Percentiles rank a stretch among this genome's conserved stretches.
Evolutionary conservation across 2,888 invertebrate genomes (phyloP).

Genomic region (Entomobrya proxima): DNA sequence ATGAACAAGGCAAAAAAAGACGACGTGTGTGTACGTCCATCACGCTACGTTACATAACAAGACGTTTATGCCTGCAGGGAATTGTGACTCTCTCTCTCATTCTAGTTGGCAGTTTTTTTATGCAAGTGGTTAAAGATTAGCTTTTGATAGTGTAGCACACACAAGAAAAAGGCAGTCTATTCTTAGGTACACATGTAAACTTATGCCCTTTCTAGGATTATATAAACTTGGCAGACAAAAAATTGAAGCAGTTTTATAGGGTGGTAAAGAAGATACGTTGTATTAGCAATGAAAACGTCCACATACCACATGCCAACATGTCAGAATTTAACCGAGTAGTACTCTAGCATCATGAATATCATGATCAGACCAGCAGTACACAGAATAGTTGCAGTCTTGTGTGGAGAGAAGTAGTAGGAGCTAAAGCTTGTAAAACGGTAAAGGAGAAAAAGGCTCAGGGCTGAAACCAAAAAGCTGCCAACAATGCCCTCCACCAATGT

Average conservation of each 20-base stretch:
- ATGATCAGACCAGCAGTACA: background rate
- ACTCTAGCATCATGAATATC: slow-evolving; percentile 24
- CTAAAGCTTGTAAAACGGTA: background rate
- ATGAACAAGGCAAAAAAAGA: background rate
- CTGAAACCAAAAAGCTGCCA: slow-evolving; percentile 58
- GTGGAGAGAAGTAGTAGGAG: background rate
- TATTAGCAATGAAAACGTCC: slow-evolving; percentile 34
- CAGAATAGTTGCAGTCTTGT: background rate
- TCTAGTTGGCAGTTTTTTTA: background rate
- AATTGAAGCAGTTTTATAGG: background rate
- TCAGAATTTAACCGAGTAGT: slow-evolving; percentile 54
- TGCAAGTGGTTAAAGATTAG: background rate
- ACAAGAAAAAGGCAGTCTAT: too few relatives aligned
- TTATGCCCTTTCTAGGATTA: too few relatives aligned
- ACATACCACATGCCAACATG: slow-evolving; percentile 59
- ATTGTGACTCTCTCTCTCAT: slow-evolving; percentile 16
- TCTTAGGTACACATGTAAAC: too few relatives aligned
- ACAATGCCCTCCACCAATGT: slow-evolving; percentile 51
- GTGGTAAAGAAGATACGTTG: background rate
- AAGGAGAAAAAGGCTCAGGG: background rate
- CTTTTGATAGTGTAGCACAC: slow-evolving; percentile 15
- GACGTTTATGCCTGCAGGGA: background rate
- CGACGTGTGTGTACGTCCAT: background rate
- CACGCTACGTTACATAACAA: background rate
- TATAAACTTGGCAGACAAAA: too few relatives aligned